These are phyloP conservation scores for Chromis chromis DNA, from an alignment of 2,797 vertebrate species.

Conservation along the genomic window DNA sequence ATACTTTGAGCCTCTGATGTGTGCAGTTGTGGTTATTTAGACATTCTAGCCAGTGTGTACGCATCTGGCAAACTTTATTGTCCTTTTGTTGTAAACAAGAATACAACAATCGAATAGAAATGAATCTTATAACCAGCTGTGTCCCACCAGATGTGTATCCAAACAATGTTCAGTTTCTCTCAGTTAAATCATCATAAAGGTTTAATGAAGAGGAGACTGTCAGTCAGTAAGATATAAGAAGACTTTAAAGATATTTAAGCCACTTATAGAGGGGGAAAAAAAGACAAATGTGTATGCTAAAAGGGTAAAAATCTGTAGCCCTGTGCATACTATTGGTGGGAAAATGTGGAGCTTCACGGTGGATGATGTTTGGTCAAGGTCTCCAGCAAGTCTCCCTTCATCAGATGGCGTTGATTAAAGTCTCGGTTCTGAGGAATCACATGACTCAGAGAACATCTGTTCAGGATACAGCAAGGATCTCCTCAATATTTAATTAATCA, in stretches of 20 bases:
- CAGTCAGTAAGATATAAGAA: not conserved
- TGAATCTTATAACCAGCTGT: not conserved
- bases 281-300: not conserved
- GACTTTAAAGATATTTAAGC: not conserved
- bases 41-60: constrained; percentile 33
- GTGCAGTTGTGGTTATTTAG: constrained; percentile 55
- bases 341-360: constrained; percentile 21
- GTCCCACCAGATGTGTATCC: no score
- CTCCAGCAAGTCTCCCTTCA: constrained; percentile 3
- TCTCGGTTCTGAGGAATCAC: constrained; percentile 39
- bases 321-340: constrained; percentile 5
- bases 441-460: constrained; percentile 72
- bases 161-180: not conserved
- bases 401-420: constrained; percentile 62
- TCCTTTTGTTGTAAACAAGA: constrained; percentile 42
- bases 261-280: not conserved
- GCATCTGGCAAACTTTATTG: constrained; percentile 50
- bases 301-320: not conserved
- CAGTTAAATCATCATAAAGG: constrained; percentile 1
- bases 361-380: constrained; percentile 32
- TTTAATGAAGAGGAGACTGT: not conserved
- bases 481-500: constrained; percentile 63
- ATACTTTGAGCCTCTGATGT: constrained; percentile 48
- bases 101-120: constrained; percentile 32
- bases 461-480: constrained; percentile 50